phyloP scores from a whole-genome alignment of 2,797 vertebrate genomes.

The Amblyraja radiata region DNA sequence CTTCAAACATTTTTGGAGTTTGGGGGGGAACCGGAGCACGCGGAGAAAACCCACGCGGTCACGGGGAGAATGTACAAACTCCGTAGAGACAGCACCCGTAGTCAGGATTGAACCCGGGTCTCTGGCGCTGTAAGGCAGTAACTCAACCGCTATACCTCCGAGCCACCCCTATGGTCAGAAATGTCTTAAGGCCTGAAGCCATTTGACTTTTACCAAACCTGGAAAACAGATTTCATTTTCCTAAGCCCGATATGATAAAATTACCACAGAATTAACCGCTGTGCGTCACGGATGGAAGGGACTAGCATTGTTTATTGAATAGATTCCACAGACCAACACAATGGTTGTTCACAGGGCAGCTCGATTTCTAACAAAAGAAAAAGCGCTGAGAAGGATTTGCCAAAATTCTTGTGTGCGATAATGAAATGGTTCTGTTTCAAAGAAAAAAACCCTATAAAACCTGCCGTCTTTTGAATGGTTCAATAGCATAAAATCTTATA shows the following conservation, averaged over 20 bases:
- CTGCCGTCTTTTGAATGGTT: background rate
- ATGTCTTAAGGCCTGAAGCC: background rate
- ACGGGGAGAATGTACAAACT: too few species aligned
- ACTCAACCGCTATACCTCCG: too few species aligned
- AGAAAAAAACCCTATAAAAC: background rate
- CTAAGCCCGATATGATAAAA: background rate
- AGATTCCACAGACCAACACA: background rate
- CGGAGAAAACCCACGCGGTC: too few species aligned
- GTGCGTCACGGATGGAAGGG: background rate
- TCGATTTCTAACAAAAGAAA: background rate
- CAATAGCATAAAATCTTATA: background rate
- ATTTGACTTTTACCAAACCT: background rate
- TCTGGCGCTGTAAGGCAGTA: too few species aligned
- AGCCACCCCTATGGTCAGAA: too few species aligned
- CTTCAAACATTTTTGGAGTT: too few species aligned
- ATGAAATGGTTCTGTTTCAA: slow-evolving; percentile 20
- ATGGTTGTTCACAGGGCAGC: slow-evolving; percentile 4
- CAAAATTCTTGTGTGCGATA: background rate
- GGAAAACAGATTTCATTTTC: background rate
- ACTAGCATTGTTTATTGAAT: background rate
- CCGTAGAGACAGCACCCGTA: too few species aligned
- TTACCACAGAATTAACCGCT: background rate
- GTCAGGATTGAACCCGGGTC: too few species aligned
- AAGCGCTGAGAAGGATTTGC: background rate
- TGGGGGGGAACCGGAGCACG: too few species aligned